Base-by-base conservation (phyloP, 2,888 invertebrate species). In the Charanyca ferruginea region DNA sequence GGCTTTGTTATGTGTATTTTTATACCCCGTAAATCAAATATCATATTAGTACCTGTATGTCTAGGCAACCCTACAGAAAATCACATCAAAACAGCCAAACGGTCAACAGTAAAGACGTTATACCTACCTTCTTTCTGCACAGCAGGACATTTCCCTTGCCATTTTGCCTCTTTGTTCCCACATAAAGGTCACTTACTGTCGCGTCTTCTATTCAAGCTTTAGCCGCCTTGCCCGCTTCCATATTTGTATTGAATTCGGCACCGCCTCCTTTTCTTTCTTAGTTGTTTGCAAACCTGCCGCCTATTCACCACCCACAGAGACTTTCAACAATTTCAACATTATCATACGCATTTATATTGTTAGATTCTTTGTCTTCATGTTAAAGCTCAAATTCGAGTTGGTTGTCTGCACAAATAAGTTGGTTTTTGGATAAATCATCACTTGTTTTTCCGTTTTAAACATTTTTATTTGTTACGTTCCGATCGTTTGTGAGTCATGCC, bases 221-320 rank as follows among this genome's bases (percentile, higher is more conserved):
- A 87, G 84, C 82, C 85, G 54, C 25, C 42, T 54, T 25, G 41
- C 42, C 51, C 57, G 87, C 84, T 84, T 81, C 89, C 89, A 89
- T 89, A 88, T 89, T 91, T 90, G 85, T 87, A 82, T 85, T 83
- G 79, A 76, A 86, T 83, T 76, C 79, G 86, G 88, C 83, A 82
- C 83, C 90, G 89, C 91, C 90, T 89, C 79, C 87, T 84, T 90
- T 89, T 88, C 85, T 85, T 89, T 90, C 84, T 88, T 89, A 86
- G 84, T 84, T 93, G 94, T 94, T 94, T 94, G 93, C 91, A 92
- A 93, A 93, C 93, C 86, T 85, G 87, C 92, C 93, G 93, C 93
- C 93, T 92, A 85, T 89, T 85, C 81, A 85, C 94, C 94, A 93
- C 94, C 94, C 93, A 93, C 90, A 79, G 93, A 76, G 91, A 41